These are phyloP conservation scores for Euphysa ruthae DNA, from an alignment of 30 jellyfish, hydroid and myxozoan genomes.

Conservation along the genomic window DNA sequence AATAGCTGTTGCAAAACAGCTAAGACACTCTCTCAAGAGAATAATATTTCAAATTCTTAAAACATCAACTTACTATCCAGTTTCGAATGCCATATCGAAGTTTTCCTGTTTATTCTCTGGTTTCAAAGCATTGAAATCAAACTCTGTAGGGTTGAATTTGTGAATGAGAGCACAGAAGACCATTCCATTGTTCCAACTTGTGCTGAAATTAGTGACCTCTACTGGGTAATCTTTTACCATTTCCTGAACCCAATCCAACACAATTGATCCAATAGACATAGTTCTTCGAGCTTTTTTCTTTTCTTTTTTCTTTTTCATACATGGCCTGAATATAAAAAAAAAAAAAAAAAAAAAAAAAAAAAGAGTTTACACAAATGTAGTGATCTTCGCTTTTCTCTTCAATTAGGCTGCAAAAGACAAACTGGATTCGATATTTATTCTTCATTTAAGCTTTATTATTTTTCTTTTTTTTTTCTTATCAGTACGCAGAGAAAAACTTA, in stretches of 20 bases:
- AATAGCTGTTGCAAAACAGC: too few relatives aligned
- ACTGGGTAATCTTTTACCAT: slow-evolving; percentile 83
- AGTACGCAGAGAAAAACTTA: too few relatives aligned
- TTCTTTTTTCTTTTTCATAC: slow-evolving; percentile 73
- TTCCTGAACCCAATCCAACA: slow-evolving; percentile 95
- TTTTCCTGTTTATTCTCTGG: slow-evolving; percentile 49
- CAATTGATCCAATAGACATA: slow-evolving; percentile 74
- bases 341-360: too few relatives aligned
- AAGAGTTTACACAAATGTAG: too few relatives aligned
- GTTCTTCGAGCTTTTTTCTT: slow-evolving; percentile 65
- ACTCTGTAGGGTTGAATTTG: slow-evolving; percentile 60
- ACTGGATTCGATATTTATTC: too few relatives aligned
- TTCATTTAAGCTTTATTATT: too few relatives aligned
- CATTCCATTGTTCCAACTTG: slow-evolving; percentile 86
- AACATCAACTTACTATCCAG: slow-evolving; percentile 92
- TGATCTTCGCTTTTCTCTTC: too few relatives aligned
- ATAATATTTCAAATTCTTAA: too few relatives aligned
- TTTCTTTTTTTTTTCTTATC: too few relatives aligned
- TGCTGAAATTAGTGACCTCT: slow-evolving; percentile 62
- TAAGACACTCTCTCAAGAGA: too few relatives aligned
- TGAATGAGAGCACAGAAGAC: slow-evolving; percentile 89
- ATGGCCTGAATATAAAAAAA: slow-evolving; percentile 75
- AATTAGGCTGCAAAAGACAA: too few relatives aligned
- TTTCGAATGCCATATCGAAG: slow-evolving; percentile 67
- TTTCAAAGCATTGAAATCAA: slow-evolving; percentile 52